Evolutionary conservation across 2,888 invertebrate genomes (phyloP).

Genomic region (Lucinisca nassula): DNA sequence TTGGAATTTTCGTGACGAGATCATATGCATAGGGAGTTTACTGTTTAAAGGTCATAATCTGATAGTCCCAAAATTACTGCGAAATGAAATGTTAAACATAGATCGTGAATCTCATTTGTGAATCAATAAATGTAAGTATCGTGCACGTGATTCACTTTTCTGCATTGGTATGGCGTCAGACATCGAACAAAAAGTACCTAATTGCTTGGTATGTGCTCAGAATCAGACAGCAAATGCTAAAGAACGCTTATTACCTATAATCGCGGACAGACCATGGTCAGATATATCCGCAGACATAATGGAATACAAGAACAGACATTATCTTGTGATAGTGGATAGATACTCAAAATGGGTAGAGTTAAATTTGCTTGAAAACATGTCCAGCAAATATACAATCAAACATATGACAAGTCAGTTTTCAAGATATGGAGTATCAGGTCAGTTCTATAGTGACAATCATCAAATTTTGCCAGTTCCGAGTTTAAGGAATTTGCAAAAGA

Average conservation of each 20-base stretch:
- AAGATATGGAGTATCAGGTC: conserved; percentile 63
- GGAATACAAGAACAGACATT: conserved; percentile 27
- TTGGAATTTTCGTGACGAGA: conserved; percentile 57
- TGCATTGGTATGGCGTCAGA: conserved; percentile 51
- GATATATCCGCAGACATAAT: conserved; percentile 39
- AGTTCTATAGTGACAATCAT: conserved; percentile 63
- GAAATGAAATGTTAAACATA: conserved; percentile 32
- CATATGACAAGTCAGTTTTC: conserved; percentile 55
- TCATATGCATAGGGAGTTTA: conserved; percentile 47
- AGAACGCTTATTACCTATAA: conserved; percentile 54
- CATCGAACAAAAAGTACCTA: conserved; percentile 27
- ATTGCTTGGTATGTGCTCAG: conserved; percentile 38
- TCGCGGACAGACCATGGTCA: conserved; percentile 45
- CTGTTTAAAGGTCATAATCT: conserved; percentile 35
- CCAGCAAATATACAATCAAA: conserved; percentile 5
- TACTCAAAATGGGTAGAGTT: conserved; percentile 43
- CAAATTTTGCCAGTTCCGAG: conserved; percentile 57
- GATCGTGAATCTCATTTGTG: conserved; percentile 58
- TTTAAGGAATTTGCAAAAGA: conserved; percentile 38
- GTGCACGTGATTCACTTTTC: conserved; percentile 48
- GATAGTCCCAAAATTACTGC: conserved; percentile 13
- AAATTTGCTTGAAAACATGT: conserved; percentile 13
- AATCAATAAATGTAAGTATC: conserved; percentile 54
- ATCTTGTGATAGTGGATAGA: conserved; percentile 37
- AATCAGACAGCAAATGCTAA: conserved; percentile 32